Percentiles rank a stretch among this genome's conserved stretches.
phyloP scores from a whole-genome alignment of 2,797 vertebrate species.

The Lemur catta region DNA sequence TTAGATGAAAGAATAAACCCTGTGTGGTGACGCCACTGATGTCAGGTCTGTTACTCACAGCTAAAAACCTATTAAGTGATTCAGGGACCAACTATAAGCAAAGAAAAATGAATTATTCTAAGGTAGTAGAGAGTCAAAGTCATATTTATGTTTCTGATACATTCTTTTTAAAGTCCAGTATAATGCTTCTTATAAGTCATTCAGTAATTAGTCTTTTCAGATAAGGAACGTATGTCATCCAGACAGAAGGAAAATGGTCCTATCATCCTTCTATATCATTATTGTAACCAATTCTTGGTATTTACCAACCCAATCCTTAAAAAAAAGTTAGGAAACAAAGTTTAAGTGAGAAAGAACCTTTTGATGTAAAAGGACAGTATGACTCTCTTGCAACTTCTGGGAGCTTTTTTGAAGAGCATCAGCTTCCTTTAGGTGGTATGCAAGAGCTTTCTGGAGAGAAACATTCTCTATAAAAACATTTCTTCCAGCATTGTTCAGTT shows the following conservation, averaged over 20 bases:
- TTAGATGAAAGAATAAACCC: constrained; percentile 15
- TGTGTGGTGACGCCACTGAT: background rate
- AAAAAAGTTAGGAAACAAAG: background rate
- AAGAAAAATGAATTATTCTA: constrained; percentile 53
- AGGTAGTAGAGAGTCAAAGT: background rate
- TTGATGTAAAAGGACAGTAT: constrained; percentile 84
- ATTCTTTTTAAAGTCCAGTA: constrained; percentile 44
- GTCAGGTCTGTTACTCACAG: background rate
- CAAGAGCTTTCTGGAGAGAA: constrained; percentile 87
- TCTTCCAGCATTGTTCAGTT: constrained; percentile 87
- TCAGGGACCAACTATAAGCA: background rate
- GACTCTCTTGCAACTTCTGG: constrained; percentile 83
- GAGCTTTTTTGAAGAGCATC: constrained; percentile 84
- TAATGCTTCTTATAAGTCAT: constrained; percentile 25
- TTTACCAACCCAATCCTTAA: constrained; percentile 8
- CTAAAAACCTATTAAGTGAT: background rate
- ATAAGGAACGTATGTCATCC: constrained; percentile 9
- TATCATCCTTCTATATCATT: background rate
- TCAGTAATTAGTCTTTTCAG: constrained; percentile 24
- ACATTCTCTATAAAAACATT: constrained; percentile 91
- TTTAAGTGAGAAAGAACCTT: constrained; percentile 81
- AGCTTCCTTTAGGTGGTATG: constrained; percentile 87
- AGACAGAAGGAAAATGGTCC: constrained; percentile 46
- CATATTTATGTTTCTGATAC: constrained; percentile 31
- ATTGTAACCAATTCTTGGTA: background rate